These are phyloP conservation scores for Bucco capensis DNA, from an alignment of 2,113 vertebrate genomes.

Conservation along the genomic window DNA sequence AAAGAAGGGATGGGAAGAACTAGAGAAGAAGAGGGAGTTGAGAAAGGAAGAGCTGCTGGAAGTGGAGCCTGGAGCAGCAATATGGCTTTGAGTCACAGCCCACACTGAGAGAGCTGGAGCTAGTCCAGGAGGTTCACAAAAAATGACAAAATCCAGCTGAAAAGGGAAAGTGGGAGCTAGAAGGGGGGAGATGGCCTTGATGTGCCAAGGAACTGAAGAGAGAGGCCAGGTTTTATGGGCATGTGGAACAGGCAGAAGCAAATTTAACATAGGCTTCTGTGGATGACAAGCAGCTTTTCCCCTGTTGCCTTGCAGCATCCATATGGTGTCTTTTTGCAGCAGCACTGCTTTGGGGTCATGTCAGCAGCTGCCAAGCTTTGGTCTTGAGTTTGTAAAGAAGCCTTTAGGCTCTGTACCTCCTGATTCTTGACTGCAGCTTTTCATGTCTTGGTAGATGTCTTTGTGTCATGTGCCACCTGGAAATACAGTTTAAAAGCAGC, in stretches of 20 bases:
- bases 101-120: not conserved
- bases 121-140: not conserved
- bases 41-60: not conserved
- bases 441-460: not conserved
- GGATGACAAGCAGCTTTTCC: not conserved
- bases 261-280: not conserved
- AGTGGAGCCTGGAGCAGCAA: not conserved
- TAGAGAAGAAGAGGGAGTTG: not conserved
- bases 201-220: not conserved
- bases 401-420: not conserved
- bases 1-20: not conserved
- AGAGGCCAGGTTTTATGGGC: not conserved
- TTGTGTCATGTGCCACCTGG: not conserved
- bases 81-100: not conserved
- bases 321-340: not conserved
- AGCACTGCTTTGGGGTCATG: not conserved
- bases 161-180: not conserved
- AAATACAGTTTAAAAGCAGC: no score
- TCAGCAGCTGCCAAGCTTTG: not conserved
- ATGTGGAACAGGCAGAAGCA: not conserved
- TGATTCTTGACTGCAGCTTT: not conserved
- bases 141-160: not conserved
- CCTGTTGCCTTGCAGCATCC: not conserved
- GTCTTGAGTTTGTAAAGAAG: not conserved
- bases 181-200: not conserved